Base-by-base conservation (phyloP, 2,797 vertebrate genomes). In the Bufotes viridis region DNA sequence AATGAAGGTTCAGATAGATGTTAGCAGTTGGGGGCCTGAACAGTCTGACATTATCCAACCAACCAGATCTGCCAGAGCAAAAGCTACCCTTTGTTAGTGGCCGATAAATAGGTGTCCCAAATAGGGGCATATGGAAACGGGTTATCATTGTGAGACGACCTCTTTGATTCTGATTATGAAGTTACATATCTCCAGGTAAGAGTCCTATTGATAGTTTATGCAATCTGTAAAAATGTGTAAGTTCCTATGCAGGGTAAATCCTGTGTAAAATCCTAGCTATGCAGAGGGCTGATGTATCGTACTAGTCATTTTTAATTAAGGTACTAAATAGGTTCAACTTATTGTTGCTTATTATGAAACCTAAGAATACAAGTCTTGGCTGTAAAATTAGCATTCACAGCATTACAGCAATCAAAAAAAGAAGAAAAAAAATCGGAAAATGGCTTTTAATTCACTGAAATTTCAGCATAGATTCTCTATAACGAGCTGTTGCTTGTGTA, bases 401-500 rank as follows among this genome's bases (percentile, higher is more conserved):
- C 20, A 24, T 51, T 24, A 57, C 34, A 57, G 51, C 26, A 80
- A 80, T 70, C 67, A 42, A n/a, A 86, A 8, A 15, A 17, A 24
- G 22, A 80, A n/a, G 20, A 58, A 29, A 70, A 60, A 60, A 15
- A 22, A 20, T 53, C 3, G 51, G 12, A 63, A 55, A 82, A 67
- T 61, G 51, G 53, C 58, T 84, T 42, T 42, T 74, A 51, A 81
- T 82, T 82, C 17, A 22, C 34, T 63, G 72, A 74, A 61, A 87
- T 63, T 57, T 61, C 24, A 29, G 79, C 55, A 83, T 75, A 75
- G 60, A 2, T 82, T 63, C 70, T 76, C 58, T 87, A 18, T 26
- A 17, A 22, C 53, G 29, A 83, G 72, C 49, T 57, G 69, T 57
- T 34, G 24, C 70, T 83, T 76, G 81, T 87, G 81, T 83, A 83